Evolutionary conservation across 2,888 invertebrate species (phyloP), one percentile per base, ranked within the genome.

Genomic region (Tricholauxania praeusta): DNA sequence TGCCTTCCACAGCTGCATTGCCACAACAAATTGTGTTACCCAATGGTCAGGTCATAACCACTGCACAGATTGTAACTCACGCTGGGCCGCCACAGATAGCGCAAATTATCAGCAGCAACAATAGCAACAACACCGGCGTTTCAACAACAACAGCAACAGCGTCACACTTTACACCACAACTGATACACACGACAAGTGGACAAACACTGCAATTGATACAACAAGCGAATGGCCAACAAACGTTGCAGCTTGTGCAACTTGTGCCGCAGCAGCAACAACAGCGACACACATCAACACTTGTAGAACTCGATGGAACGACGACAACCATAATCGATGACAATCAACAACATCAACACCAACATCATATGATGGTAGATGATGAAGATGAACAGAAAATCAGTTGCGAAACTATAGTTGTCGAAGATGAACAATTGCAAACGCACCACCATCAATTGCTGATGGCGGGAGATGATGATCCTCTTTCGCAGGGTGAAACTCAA

Each of bases 131-230:
- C 64, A 8, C 39, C n/a, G 17, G 14, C 65, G 17, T 53, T 22
- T 69, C 77, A 17, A 69, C 78, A 12, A 78, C 57, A 49, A 51
- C 65, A 10, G 49, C 64, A 2, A n/a, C 22, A n/a, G 7, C 71
- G 17, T 52, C 81, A 1, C 84, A 84, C 74, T 83, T 80, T 71
- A 72, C 78, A 15, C 84, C 84, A 0, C 84, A 85, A 47, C 71
- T 85, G 15, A 78, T 86, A 68, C 86, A 86, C 73, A 82, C 86
- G 1, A 79, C 83, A 10, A 83, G 82, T 69, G 86, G 87, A 0
- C 87, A 85, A 71, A 86, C 87, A 1, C 74, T 87, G 57, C 87
- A 88, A 75, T 81, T 87, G 77, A 86, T 88, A 22, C 88, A 87
- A 72, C 87, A 87, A 69, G 82, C 84, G 14, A 87, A 88, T 76